phyloP scores from a whole-genome alignment of 2,113 vertebrate species.

The Picathartes gymnocephalus region DNA sequence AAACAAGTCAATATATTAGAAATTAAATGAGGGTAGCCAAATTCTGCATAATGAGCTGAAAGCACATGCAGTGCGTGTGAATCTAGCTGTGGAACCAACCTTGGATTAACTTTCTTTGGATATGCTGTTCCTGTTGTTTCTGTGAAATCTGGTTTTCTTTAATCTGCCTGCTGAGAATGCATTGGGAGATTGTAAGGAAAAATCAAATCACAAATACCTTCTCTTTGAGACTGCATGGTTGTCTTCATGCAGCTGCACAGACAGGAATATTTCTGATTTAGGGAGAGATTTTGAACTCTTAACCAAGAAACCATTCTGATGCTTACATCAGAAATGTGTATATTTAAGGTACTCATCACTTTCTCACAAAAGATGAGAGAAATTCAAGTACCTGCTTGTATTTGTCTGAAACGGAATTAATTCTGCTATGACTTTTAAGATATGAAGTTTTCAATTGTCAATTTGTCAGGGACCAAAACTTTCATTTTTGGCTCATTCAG shows the following conservation, averaged over 20 bases:
- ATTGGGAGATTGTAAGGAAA: background rate
- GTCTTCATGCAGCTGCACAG: background rate
- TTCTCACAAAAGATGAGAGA: background rate
- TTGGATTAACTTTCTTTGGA: background rate
- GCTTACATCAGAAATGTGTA: background rate
- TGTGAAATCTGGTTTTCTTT: background rate
- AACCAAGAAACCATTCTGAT: background rate
- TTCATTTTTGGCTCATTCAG: background rate
- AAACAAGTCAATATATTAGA: background rate
- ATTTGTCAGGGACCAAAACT: background rate
- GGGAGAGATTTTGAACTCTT: background rate
- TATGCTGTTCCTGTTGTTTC: background rate
- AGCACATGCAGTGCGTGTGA: background rate
- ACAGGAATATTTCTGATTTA: background rate
- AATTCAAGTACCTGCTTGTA: background rate
- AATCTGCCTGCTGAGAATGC: background rate
- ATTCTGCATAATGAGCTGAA: background rate
- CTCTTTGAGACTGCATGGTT: background rate
- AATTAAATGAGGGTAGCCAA: background rate
- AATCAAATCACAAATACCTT: background rate
- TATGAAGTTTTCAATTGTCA: fast-evolving
- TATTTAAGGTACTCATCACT: background rate
- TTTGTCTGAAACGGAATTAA: background rate
- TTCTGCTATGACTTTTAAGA: background rate
- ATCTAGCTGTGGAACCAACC: background rate